These are phyloP conservation scores for Microcebus jonahi DNA, from an alignment of 2,113 vertebrate genomes.

Conservation along the genomic window DNA sequence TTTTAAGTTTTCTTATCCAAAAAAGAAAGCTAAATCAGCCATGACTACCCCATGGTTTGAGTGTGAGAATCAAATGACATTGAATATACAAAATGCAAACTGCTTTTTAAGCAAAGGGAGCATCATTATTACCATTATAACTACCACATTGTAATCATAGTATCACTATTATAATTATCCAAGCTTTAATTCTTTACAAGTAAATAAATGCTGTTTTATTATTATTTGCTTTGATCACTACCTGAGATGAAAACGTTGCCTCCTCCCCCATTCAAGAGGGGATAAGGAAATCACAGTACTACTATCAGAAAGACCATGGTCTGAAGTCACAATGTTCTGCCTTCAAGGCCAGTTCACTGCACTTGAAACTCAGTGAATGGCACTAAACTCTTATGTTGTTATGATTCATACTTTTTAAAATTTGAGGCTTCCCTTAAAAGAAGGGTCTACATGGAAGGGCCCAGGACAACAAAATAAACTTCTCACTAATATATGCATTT, in stretches of 20 bases:
- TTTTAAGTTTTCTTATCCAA: neutral
- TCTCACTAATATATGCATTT: neutral
- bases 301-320: neutral
- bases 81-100: neutral
- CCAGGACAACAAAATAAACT: neutral
- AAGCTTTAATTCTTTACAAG: slow-evolving; percentile 4
- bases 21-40: neutral
- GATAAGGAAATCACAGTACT: neutral
- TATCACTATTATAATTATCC: neutral
- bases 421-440: neutral
- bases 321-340: neutral
- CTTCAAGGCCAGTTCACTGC: neutral
- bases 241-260: neutral
- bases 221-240: neutral
- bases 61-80: neutral
- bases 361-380: neutral
- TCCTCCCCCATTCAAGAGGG: neutral
- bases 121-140: neutral
- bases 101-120: neutral
- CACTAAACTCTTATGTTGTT: neutral
- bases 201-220: neutral
- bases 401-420: neutral
- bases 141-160: neutral
- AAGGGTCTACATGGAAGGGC: neutral
- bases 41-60: neutral